Conservation (phyloP, 2,113 vertebrate species). For the Menidia beryllina region DNA sequence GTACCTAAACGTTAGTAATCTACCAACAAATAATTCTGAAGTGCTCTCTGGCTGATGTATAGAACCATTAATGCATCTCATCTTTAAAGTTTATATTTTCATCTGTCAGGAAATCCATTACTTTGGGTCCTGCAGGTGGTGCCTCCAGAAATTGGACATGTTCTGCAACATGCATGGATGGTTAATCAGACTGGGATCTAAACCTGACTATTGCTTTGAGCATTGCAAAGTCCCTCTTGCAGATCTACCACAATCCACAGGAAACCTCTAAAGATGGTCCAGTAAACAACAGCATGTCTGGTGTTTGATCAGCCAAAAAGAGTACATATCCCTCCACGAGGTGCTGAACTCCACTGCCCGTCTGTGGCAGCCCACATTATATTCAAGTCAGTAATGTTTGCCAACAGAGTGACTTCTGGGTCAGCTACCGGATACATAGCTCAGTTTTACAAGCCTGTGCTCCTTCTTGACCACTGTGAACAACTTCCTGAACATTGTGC, state of each 20-base stretch:
- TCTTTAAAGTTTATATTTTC: not conserved
- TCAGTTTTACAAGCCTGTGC: not conserved
- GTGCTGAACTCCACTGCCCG: not conserved
- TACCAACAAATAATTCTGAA: not conserved
- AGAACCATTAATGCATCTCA: not conserved
- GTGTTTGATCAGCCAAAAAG: slow-evolving; percentile 1
- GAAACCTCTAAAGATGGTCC: not conserved
- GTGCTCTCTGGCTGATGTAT: not conserved
- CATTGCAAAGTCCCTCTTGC: not conserved
- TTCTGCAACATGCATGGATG: not conserved
- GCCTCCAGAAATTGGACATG: not conserved
- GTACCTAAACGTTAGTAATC: not conserved
- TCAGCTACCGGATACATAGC: not conserved
- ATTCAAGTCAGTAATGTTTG: not conserved
- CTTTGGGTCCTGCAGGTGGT: not conserved
- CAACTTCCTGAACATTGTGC: too few relatives aligned
- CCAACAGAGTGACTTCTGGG: not conserved
- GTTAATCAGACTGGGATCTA: not conserved
- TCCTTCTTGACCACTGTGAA: not conserved
- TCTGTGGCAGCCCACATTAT: not conserved
- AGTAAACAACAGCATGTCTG: not conserved
- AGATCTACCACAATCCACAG: not conserved
- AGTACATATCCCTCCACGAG: not conserved
- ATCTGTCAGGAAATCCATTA: not conserved
- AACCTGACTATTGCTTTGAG: not conserved